These are phyloP conservation scores for Macrosteles quadrilineatus DNA, from an alignment of 1,140 invertebrate species.

Conservation along the genomic window DNA sequence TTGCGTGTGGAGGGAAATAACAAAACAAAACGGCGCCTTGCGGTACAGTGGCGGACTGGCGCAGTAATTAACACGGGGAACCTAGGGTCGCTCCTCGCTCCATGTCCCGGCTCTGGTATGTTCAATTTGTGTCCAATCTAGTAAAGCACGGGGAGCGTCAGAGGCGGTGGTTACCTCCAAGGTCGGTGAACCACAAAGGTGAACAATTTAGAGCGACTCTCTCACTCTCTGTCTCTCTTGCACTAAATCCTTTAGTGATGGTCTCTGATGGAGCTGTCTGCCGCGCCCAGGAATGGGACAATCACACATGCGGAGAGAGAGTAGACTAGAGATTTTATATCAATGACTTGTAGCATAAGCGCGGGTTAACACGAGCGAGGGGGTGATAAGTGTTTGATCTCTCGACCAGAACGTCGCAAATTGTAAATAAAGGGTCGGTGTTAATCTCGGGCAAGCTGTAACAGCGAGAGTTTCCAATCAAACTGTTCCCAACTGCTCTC, in stretches of 20 bases:
- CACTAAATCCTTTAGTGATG: too few species aligned
- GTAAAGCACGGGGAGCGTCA: conserved; percentile 16
- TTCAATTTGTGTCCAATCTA: conserved; percentile 19
- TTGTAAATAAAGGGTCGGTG: conserved; percentile 3
- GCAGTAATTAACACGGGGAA: too few species aligned
- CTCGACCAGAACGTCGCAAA: neutral
- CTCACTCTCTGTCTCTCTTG: neutral
- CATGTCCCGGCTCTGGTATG: neutral
- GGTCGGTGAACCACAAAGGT: conserved; percentile 16
- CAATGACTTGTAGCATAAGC: too few species aligned
- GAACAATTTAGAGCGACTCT: conserved; percentile 20
- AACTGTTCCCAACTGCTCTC: neutral
- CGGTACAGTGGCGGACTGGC: too few species aligned
- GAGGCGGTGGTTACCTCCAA: conserved; percentile 6
- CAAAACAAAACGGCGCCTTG: too few species aligned
- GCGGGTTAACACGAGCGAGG: neutral
- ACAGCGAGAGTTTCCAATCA: conserved; percentile 13
- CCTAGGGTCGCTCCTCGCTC: too few species aligned
- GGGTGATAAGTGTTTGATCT: neutral
- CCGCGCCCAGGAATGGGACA: too few species aligned
- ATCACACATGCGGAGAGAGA: too few species aligned
- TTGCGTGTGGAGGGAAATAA: too few species aligned
- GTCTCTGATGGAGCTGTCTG: too few species aligned
- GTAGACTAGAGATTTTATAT: too few species aligned
- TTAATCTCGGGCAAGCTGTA: conserved; percentile 1